Base-by-base conservation (phyloP, 53 echinoderm and acorn worm genomes). In the Hippasteria phrygiana region DNA sequence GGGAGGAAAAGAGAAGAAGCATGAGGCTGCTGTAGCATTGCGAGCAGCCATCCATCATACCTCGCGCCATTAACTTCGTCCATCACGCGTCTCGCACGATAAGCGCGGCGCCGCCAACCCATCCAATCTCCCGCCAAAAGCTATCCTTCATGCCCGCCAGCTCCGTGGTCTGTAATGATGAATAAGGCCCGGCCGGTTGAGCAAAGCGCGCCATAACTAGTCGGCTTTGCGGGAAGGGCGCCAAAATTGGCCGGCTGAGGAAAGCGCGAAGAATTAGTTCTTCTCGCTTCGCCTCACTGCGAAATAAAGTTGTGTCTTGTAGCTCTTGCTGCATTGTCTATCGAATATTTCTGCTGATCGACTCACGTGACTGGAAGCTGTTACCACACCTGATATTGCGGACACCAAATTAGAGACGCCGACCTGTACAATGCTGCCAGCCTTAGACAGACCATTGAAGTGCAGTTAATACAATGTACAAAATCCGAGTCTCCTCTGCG, bases 1-100 rank as follows among this genome's bases (percentile, higher is more conserved):
- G 14, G 10, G n/a, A n/a, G 3, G 43, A 40, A 41, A 14, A 34
- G 37, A 55, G 38, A 59, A 55, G 55, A 78, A 78, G 55, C 78
- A 78, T 78, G 78, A n/a, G 78, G 62, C 78, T 81, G 81, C 31
- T 56, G 65, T 85, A 45, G 85, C 71, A 29, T 43, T 85, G 70
- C 51, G 71, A 35, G 70, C 64, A 71, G 51, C 85, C 50, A 85
- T 85, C 85, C 85, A 85, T 85, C 85, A 71, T 85, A 85, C 33
- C 51, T 69, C 85, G 85, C 85, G 85, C 85, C 85, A 85, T 85
- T 85, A 70, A 85, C 71, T 70, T 51, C 70, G 85, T 85, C 85
- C 85, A 85, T 85, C 85, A 85, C 85, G 71, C 71, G 85, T 85
- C 85, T 71, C 85, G 85, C 85, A 85, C 85, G 85, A 85, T 85